phyloP scores from a whole-genome alignment of 2,113 vertebrate genomes.

The Malurus melanocephalus region DNA sequence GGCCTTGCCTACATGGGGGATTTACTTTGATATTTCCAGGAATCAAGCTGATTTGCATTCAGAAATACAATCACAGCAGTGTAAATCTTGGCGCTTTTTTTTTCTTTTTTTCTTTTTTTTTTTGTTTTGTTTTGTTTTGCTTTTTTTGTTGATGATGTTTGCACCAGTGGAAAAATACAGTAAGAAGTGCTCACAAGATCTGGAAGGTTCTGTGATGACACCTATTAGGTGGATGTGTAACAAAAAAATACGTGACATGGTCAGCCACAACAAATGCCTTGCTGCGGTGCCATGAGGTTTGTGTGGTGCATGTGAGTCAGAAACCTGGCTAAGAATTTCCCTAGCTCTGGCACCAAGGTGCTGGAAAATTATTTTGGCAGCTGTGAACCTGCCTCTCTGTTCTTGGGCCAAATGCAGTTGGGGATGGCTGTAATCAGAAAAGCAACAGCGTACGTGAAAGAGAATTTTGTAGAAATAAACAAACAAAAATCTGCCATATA shows the following conservation, averaged over 20 bases:
- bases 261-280: background rate
- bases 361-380: constrained; percentile 22
- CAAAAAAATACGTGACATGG: background rate
- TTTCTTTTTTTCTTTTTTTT: no score
- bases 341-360: background rate
- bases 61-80: background rate
- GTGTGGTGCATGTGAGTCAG: background rate
- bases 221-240: background rate
- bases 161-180: background rate
- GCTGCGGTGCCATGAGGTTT: background rate
- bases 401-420: constrained; percentile 11
- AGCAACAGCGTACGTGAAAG: background rate
- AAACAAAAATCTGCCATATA: background rate
- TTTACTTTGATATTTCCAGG: constrained; percentile 23
- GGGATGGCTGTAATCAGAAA: background rate
- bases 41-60: constrained; percentile 7
- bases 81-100: background rate
- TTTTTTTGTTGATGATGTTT: background rate
- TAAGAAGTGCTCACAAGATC: background rate
- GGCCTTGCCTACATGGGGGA: background rate
- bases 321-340: constrained; percentile 10
- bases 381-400: background rate
- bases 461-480: background rate
- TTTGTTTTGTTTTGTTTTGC: no score
- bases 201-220: background rate